phyloP scores from a whole-genome alignment of 1,140 invertebrate species.

The Anthonomus grandis region DNA sequence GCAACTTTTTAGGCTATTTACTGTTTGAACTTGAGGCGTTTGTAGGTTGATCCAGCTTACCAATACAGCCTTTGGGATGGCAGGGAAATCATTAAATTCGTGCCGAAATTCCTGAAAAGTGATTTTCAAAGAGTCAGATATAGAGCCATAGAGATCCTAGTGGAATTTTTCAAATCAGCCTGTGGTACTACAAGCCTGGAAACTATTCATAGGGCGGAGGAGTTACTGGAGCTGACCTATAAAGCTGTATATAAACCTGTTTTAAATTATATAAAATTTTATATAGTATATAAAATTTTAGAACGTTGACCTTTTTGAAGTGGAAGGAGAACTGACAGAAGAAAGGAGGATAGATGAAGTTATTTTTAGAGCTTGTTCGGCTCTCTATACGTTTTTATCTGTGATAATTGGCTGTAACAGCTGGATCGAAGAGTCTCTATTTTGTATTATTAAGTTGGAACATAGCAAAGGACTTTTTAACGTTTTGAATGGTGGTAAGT shows the following conservation, averaged over 20 bases:
- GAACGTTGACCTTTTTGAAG: constrained; percentile 32
- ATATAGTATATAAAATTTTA: constrained; percentile 10
- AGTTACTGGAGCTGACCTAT: constrained; percentile 30
- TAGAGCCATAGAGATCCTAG: constrained; percentile 44
- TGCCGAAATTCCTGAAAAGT: constrained; percentile 45
- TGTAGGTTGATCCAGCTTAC: constrained; percentile 15
- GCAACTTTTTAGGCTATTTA: no score
- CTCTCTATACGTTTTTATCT: constrained; percentile 45
- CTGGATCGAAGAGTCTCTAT: constrained; percentile 48
- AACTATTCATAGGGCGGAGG: constrained; percentile 40
- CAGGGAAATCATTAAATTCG: constrained; percentile 34
- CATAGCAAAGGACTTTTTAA: constrained; percentile 43
- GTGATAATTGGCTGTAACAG: constrained; percentile 47
- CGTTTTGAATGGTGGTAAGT: constrained; percentile 15
- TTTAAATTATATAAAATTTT: constrained; percentile 11
- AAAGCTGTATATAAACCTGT: constrained; percentile 20
- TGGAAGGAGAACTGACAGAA: constrained; percentile 25
- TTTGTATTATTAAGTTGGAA: constrained; percentile 45
- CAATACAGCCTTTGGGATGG: constrained; percentile 25
- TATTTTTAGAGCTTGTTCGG: constrained; percentile 43
- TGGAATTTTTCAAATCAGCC: constrained; percentile 41
- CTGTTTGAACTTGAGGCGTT: not conserved
- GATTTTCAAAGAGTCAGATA: constrained; percentile 48
- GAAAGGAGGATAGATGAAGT: constrained; percentile 46
- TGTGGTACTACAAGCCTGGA: constrained; percentile 26